These are phyloP conservation scores for Characodon lateralis DNA, from an alignment of 2,797 vertebrate genomes.

Conservation along the genomic window DNA sequence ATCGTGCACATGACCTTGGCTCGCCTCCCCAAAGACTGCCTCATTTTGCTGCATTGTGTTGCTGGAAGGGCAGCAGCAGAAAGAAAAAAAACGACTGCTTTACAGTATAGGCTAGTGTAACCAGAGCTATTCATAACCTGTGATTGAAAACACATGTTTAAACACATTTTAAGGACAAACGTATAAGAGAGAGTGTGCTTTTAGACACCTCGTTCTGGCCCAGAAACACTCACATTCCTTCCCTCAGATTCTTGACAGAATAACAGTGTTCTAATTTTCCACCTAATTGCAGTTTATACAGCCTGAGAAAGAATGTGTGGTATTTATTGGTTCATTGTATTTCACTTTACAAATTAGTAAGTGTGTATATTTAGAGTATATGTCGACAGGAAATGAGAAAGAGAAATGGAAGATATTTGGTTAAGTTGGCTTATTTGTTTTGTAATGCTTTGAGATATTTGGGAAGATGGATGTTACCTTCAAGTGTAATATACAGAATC, in stretches of 20 bases:
- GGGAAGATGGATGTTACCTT: neutral
- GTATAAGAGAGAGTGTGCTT: conserved; percentile 30
- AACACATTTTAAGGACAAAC: conserved; percentile 27
- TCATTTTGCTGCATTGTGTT: conserved; percentile 51
- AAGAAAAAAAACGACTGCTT: conserved; percentile 19
- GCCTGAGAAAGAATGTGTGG: conserved; percentile 73
- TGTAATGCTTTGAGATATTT: neutral
- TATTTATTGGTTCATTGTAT: conserved; percentile 65
- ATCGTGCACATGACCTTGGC: conserved; percentile 70
- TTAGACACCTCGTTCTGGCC: conserved; percentile 59
- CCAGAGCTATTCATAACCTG: conserved; percentile 24
- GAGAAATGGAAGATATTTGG: conserved; percentile 18
- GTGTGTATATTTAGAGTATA: conserved; percentile 48
- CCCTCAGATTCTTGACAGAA: conserved; percentile 69
- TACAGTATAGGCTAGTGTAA: neutral
- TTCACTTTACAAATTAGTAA: conserved; percentile 61
- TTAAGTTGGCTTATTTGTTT: conserved; percentile 4
- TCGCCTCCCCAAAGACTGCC: conserved; percentile 49
- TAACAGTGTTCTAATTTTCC: conserved; percentile 71
- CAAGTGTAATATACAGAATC: neutral
- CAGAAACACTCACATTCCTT: conserved; percentile 60
- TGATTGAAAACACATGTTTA: conserved; percentile 39
- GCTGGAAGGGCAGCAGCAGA: conserved; percentile 14
- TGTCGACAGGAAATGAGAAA: conserved; percentile 46
- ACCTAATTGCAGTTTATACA: conserved; percentile 80